These are phyloP conservation scores for Mus pahari DNA, from an alignment of 2,113 vertebrate species.

Conservation along the genomic window DNA sequence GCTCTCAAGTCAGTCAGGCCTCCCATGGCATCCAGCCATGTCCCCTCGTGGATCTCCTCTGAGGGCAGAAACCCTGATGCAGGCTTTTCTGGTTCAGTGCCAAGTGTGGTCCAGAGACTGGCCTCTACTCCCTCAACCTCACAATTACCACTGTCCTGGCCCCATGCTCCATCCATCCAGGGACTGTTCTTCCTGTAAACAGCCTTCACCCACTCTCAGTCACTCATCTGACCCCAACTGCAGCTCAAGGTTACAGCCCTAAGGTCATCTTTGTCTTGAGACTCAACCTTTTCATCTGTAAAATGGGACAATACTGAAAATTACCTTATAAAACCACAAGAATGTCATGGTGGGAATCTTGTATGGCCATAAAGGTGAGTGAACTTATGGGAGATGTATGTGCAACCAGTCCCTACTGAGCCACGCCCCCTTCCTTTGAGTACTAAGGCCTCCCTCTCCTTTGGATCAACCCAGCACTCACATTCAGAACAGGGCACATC, in stretches of 20 bases:
- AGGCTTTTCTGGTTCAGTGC: neutral
- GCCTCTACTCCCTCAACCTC: neutral
- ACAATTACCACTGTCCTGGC: neutral
- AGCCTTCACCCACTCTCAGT: neutral
- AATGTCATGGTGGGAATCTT: neutral
- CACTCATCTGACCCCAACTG: neutral
- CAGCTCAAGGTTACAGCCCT: neutral
- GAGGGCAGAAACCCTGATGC: neutral
- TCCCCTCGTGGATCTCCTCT: neutral
- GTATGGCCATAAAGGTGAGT: neutral
- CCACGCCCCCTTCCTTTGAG: neutral
- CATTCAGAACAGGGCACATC: too few relatives aligned
- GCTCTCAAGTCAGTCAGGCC: neutral
- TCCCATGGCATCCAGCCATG: neutral
- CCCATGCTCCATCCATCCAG: neutral
- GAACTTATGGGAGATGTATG: neutral
- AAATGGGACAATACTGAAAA: neutral
- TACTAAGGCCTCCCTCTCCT: neutral
- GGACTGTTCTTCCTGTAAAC: neutral
- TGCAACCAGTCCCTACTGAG: neutral
- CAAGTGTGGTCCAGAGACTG: neutral
- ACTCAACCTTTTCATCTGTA: neutral
- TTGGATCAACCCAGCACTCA: neutral
- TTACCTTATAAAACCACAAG: neutral
- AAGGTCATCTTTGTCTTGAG: neutral